These are phyloP conservation scores for Apotomis betuletana DNA, from an alignment of 2,888 invertebrate genomes.

Conservation along the genomic window DNA sequence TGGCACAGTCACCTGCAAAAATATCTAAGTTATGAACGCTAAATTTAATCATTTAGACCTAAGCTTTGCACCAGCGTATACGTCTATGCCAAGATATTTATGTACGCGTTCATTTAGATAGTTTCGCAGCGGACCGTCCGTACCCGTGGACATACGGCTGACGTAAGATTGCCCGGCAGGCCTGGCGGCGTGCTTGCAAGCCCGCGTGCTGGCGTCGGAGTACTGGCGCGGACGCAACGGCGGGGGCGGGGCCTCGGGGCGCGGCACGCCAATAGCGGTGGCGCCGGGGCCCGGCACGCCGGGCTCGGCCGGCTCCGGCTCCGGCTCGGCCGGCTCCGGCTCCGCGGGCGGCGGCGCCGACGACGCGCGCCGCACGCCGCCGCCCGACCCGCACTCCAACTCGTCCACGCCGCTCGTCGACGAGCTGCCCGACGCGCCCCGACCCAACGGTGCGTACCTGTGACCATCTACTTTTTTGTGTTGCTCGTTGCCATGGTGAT, in stretches of 20 bases:
- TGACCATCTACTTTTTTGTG: not conserved
- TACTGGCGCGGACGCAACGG: slow-evolving; percentile 84
- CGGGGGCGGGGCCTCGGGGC: slow-evolving; percentile 56
- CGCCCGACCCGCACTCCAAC: slow-evolving; percentile 88
- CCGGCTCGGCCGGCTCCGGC: slow-evolving; percentile 44
- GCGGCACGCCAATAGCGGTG: slow-evolving; percentile 60
- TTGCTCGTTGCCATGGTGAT: not conserved
- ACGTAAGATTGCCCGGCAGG: slow-evolving; percentile 73
- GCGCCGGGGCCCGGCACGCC: slow-evolving; percentile 48
- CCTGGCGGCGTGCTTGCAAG: slow-evolving; percentile 91
- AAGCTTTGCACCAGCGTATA: too few species aligned
- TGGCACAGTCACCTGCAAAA: too few species aligned
- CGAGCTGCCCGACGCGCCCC: slow-evolving; percentile 77
- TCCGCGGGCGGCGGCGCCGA: slow-evolving; percentile 45
- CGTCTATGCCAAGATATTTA: too few species aligned
- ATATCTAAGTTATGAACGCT: too few species aligned
- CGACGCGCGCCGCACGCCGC: slow-evolving; percentile 72
- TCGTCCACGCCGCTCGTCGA: slow-evolving; percentile 86
- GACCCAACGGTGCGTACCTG: slow-evolving; percentile 66
- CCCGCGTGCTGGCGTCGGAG: slow-evolving; percentile 87
- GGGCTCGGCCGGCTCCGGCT: slow-evolving; percentile 46
- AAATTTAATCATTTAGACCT: too few species aligned
- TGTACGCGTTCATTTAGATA: too few species aligned
- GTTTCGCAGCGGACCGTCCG: too few species aligned
- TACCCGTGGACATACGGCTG: not conserved